Percentiles rank a stretch among this genome's conserved stretches.
These are phyloP conservation scores for Sturmia bella DNA, from an alignment of 2,888 invertebrate genomes.

Conservation along the genomic window DNA sequence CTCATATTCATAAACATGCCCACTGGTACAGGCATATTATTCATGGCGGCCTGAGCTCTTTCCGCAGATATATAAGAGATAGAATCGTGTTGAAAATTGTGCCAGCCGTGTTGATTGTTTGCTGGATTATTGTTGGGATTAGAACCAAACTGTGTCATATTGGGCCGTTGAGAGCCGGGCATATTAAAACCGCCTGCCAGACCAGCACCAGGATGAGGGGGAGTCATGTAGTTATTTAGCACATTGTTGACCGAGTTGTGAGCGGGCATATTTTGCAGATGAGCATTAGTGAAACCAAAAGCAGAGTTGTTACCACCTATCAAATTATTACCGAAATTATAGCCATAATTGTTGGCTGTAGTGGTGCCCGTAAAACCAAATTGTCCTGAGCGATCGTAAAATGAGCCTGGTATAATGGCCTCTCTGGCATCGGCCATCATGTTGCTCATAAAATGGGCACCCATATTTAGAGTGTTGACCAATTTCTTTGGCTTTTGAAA, in stretches of 20 bases:
- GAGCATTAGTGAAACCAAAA: slow-evolving; percentile 62
- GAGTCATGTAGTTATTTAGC: slow-evolving; percentile 63
- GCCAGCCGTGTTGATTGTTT: slow-evolving; percentile 68
- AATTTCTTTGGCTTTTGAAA: slow-evolving; percentile 98
- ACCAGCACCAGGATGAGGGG: slow-evolving; percentile 27
- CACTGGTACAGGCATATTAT: slow-evolving; percentile 94
- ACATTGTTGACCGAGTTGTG: slow-evolving; percentile 60
- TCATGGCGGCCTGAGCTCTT: slow-evolving; percentile 87
- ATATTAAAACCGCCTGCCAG: slow-evolving; percentile 53
- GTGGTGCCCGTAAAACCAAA: slow-evolving; percentile 72
- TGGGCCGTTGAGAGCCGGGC: slow-evolving; percentile 46
- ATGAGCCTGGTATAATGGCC: slow-evolving; percentile 95
- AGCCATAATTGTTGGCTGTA: slow-evolving; percentile 70
- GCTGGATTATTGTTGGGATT: slow-evolving; percentile 35
- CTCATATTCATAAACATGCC: slow-evolving; percentile 97
- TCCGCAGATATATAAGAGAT: slow-evolving; percentile 96
- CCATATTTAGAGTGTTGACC: slow-evolving; percentile 96
- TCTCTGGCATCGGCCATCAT: slow-evolving; percentile 98
- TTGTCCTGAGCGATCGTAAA: slow-evolving; percentile 90
- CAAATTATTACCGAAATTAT: slow-evolving; percentile 69
- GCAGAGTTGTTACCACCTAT: slow-evolving; percentile 69
- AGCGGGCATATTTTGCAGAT: slow-evolving; percentile 61
- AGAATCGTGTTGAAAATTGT: slow-evolving; percentile 89
- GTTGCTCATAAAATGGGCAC: slow-evolving; percentile 98
- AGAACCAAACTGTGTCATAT: slow-evolving; percentile 56